Evolutionary conservation across 37 sponge, comb jelly and placozoan species (phyloP), one percentile per base, ranked within the genome.

Genomic region (Tethya wilhelma): DNA sequence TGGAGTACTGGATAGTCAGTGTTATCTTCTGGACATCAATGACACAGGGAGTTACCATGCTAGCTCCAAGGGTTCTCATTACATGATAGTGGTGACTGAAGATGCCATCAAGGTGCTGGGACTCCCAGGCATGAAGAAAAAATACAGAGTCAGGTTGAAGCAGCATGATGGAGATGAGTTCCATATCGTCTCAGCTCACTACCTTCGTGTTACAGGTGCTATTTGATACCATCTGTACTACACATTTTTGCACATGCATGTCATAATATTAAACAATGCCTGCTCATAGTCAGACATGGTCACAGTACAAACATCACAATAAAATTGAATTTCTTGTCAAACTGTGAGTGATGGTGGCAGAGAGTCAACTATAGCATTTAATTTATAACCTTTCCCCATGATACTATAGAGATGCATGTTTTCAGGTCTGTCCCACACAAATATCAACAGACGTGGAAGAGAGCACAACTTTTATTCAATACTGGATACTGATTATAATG

Each of bases 121-220:
- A 22, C 53, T 91, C 40, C 84, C 82, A 17, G 44, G 26, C 23
- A 56, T 60, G 26, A 93, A 88, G 86, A 93, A 81, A 79, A 88
- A 88, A 79, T 77, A 71, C 64, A 73, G 81, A 55, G 78, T 85
- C 23, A 71, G 72, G 22, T 45, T 93, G 37, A 81, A 84, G 59
- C 79, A 66, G 66, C 80, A 76, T 34, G 89, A 88, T 4, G 64
- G 68, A 26, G 89, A 93, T 64, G 89, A 81, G 29, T 85, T 64
- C 44, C 89, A 88, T 44, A 56, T 81, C 7, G 73, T 88, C 11
- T 93, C 89, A 39, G 93, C 89, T 11, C 89, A 93, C 66, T 93
- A 77, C 49, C 38, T 93, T 11, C 26, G 89, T 73, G 63, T 78
- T 9, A 43, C 69, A 73, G 93, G 93, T 75, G 40, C 7, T 25